phyloP scores from a whole-genome alignment of 2,888 invertebrate species.

The Neocrepidodera transversa region DNA sequence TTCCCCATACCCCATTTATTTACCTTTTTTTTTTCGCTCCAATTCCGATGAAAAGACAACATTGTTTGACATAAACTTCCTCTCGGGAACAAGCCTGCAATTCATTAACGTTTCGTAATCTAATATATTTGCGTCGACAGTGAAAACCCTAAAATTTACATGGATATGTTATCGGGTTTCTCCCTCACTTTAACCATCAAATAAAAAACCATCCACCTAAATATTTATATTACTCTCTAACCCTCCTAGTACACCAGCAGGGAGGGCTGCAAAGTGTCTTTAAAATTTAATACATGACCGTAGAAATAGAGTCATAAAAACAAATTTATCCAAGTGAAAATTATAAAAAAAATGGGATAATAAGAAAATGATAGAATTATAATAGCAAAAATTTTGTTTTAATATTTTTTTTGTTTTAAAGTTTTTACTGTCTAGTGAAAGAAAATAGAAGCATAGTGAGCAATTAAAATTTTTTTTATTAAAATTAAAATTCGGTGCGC shows the following conservation, averaged over 20 bases:
- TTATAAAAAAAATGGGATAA: too few relatives aligned
- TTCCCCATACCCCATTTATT: too few relatives aligned
- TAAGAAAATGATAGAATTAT: too few relatives aligned
- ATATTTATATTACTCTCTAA: constrained; percentile 47
- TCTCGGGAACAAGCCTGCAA: constrained; percentile 18
- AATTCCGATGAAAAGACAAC: neutral
- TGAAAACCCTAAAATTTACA: constrained; percentile 45
- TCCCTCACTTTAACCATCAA: constrained; percentile 43
- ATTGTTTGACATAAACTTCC: constrained; percentile 4
- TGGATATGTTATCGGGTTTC: constrained; percentile 46
- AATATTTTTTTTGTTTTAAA: too few relatives aligned
- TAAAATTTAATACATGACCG: constrained; percentile 19
- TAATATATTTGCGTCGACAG: constrained; percentile 37
- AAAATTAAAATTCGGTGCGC: too few relatives aligned
- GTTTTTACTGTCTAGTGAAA: too few relatives aligned
- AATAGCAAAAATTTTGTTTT: too few relatives aligned
- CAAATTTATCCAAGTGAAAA: too few relatives aligned
- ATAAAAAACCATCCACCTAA: constrained; percentile 46
- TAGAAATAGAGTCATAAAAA: neutral
- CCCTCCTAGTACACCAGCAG: constrained; percentile 28
- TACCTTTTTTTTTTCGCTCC: neutral
- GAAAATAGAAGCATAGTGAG: too few relatives aligned
- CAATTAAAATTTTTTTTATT: too few relatives aligned
- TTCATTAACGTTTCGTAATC: constrained; percentile 39
- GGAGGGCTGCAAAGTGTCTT: constrained; percentile 22